Evolutionary conservation across 2,888 invertebrate species (phyloP).

Genomic region (Parasteatoda lunata): DNA sequence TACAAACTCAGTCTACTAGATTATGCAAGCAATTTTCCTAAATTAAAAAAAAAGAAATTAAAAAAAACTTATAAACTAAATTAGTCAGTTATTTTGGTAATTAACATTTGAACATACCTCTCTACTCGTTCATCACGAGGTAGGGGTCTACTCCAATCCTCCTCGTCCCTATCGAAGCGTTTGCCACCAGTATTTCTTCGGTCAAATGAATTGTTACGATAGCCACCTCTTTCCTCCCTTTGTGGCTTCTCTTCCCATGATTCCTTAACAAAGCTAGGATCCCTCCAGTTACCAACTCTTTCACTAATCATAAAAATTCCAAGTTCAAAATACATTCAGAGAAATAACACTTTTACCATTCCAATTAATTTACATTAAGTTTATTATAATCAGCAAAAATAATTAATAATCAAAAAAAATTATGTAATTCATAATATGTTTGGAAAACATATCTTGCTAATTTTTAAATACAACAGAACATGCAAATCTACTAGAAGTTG

Average conservation of each 20-base stretch:
- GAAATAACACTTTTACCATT: background rate
- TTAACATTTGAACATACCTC: conserved; percentile 33
- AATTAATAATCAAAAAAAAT: too few species aligned
- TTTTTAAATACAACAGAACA: too few species aligned
- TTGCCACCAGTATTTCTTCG: conserved; percentile 52
- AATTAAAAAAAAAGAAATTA: too few species aligned
- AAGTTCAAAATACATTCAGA: background rate
- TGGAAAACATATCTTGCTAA: too few species aligned
- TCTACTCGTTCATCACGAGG: conserved; percentile 83
- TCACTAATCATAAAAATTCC: conserved; percentile 28
- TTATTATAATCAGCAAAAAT: too few species aligned
- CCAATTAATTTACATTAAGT: background rate
- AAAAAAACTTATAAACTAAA: too few species aligned
- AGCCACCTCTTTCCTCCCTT: conserved; percentile 41
- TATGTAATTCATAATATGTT: too few species aligned
- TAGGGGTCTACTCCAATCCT: conserved; percentile 90
- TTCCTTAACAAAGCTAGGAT: conserved; percentile 57
- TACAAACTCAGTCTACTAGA: too few species aligned
- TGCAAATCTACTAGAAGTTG: too few species aligned
- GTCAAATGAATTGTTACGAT: conserved; percentile 53
- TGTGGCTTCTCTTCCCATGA: conserved; percentile 45
- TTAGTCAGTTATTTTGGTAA: too few species aligned
- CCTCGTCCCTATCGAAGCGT: conserved; percentile 72
- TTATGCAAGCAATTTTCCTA: too few species aligned
- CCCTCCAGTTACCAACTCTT: conserved; percentile 64